Evolutionary conservation across 2,113 vertebrate species (phyloP).

Genomic region (Pachycephala philippinensis): DNA sequence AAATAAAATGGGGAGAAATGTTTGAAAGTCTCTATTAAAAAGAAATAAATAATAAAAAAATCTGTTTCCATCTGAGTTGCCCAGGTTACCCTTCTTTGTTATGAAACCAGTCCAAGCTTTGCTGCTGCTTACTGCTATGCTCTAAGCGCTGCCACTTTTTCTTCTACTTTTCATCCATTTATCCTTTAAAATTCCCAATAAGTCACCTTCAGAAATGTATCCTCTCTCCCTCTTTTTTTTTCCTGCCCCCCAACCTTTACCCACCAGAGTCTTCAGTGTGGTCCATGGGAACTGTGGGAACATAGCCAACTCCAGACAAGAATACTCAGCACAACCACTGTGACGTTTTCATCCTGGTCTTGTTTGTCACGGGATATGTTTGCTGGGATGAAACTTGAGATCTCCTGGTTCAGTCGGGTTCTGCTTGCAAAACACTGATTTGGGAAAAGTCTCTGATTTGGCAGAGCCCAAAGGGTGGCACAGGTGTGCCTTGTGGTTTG

Average conservation of each 20-base stretch:
- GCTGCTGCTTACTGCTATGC: not conserved
- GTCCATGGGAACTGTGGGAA: not conserved
- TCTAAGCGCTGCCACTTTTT: not conserved
- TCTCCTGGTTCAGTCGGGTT: not conserved
- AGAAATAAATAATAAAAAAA: not conserved
- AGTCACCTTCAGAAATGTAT: not conserved
- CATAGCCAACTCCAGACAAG: fast-evolving
- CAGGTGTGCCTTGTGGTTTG: not conserved
- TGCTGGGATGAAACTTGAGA: not conserved
- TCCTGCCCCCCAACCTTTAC: not conserved
- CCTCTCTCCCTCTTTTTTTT: not conserved
- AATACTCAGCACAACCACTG: fast-evolving
- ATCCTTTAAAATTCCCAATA: not conserved
- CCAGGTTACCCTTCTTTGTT: not conserved
- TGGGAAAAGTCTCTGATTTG: not conserved
- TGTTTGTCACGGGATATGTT: not conserved
- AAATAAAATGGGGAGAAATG: not conserved
- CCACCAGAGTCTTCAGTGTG: not conserved
- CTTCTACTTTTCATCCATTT: not conserved
- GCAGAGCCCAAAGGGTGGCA: not conserved
- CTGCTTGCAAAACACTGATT: not conserved
- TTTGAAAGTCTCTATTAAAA: not conserved
- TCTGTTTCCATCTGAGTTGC: not conserved
- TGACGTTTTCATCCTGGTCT: not conserved
- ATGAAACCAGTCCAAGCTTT: not conserved